Evolutionary conservation across 2,113 vertebrate species (phyloP).

Genomic region (Rhagologus leucostigma): DNA sequence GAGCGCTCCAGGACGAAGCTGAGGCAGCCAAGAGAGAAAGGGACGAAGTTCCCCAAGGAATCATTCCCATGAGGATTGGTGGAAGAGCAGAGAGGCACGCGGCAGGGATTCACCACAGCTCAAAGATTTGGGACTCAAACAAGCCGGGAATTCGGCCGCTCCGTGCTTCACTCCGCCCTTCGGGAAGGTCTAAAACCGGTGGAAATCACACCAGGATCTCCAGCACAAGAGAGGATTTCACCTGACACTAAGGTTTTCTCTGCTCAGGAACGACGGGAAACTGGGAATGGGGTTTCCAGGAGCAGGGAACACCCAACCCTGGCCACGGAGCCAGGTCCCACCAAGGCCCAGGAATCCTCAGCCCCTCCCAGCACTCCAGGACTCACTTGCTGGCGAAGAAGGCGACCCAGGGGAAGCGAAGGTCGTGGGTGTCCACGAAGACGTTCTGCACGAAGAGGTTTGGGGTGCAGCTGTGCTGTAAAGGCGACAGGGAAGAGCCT

Average conservation of each 20-base stretch:
- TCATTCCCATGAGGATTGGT: not conserved
- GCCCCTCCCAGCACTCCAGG: not conserved
- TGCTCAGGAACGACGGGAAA: not conserved
- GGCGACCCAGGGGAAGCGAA: slow-evolving; percentile 97
- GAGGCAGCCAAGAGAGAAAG: not conserved
- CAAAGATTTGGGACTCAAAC: not conserved
- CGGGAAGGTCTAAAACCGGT: accelerated
- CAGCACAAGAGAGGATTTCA: not conserved
- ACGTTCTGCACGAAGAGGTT: slow-evolving; percentile 99
- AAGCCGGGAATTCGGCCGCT: accelerated
- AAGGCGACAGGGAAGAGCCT: not conserved
- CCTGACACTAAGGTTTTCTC: not conserved
- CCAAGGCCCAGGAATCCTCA: accelerated
- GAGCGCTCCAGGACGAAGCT: accelerated
- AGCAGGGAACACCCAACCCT: not conserved
- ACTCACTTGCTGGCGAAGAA: slow-evolving; percentile 98
- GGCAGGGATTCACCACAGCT: not conserved
- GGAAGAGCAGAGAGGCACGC: not conserved
- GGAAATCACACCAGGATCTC: not conserved
- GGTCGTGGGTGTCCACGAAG: slow-evolving; percentile 96
- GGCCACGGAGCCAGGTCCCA: not conserved
- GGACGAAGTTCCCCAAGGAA: not conserved
- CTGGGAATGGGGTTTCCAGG: not conserved
- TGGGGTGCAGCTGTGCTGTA: slow-evolving; percentile 90
- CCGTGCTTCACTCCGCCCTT: accelerated